A percentile compares a stretch with the other conserved stretches of the same genome.
These are phyloP conservation scores for Phylloscopus whistleri DNA, from an alignment of 2,113 vertebrate species.

Conservation along the genomic window DNA sequence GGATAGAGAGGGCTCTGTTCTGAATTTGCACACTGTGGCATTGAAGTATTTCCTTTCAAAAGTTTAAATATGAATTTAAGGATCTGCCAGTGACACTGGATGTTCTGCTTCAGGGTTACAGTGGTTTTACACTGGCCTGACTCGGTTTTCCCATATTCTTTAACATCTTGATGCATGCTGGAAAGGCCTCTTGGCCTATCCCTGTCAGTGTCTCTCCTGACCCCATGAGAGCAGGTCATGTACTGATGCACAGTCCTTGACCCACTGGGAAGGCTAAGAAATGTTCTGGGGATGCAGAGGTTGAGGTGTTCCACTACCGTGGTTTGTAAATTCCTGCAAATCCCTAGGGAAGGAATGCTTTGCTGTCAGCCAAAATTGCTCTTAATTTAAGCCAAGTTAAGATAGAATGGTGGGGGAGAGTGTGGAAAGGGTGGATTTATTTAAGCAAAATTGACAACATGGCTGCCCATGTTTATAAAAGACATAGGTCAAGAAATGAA, in stretches of 20 bases:
- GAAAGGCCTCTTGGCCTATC: background rate
- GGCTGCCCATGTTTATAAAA: constrained; percentile 10
- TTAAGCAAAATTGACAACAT: constrained; percentile 4
- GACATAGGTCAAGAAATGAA: constrained; percentile 1
- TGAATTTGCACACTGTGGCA: background rate
- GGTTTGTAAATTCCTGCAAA: background rate
- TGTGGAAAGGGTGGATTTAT: constrained; percentile 3
- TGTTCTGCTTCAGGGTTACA: background rate
- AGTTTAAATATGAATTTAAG: background rate
- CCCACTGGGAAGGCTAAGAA: background rate
- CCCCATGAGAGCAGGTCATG: background rate
- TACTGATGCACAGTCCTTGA: background rate
- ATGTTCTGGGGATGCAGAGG: rapidly evolving
- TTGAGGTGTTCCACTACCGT: background rate
- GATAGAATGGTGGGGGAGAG: background rate
- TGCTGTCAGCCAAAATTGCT: background rate
- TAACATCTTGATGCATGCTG: background rate
- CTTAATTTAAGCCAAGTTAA: background rate
- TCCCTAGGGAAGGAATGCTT: background rate
- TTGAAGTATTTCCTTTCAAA: background rate
- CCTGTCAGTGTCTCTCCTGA: background rate
- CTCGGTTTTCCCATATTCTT: background rate
- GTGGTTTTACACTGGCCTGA: background rate
- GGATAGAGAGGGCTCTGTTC: background rate
- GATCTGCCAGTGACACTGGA: background rate